These are phyloP conservation scores for Scomberomorus guttatus DNA, from an alignment of 2,797 vertebrate species.

Conservation along the genomic window DNA sequence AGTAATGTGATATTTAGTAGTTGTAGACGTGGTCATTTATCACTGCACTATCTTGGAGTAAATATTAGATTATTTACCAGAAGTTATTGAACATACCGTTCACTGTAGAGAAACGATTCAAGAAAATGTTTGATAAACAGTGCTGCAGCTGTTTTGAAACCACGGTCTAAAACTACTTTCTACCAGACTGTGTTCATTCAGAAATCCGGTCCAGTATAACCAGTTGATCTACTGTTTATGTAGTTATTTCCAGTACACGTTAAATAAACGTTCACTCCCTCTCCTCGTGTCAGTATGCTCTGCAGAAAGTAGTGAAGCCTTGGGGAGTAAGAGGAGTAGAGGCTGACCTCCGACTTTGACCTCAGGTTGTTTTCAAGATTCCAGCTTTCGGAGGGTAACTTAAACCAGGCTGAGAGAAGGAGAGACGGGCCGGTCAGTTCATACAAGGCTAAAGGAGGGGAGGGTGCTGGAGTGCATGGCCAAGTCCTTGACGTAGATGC, in stretches of 20 bases:
- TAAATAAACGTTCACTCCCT: slow-evolving; percentile 19
- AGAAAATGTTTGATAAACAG: background rate
- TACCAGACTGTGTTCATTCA: slow-evolving; percentile 8
- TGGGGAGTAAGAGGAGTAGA: slow-evolving; percentile 55
- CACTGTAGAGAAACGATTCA: background rate
- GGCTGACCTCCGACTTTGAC: slow-evolving; percentile 67
- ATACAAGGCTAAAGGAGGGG: slow-evolving; percentile 3
- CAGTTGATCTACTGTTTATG: background rate
- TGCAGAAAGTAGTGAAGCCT: slow-evolving; percentile 39
- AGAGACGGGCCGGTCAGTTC: slow-evolving; percentile 31
- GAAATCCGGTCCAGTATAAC: background rate
- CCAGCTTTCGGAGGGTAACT: slow-evolving; percentile 58
- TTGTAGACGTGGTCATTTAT: background rate
- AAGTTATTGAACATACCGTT: slow-evolving; percentile 16
- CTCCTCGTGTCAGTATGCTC: background rate
- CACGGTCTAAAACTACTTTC: background rate
- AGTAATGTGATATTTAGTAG: background rate
- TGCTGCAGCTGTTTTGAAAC: background rate
- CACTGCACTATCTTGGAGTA: slow-evolving; percentile 4
- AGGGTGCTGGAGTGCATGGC: background rate
- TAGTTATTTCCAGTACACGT: background rate
- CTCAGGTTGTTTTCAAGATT: slow-evolving; percentile 69
- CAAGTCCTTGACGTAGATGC: slow-evolving; percentile 19
- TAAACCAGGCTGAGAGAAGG: slow-evolving; percentile 46
- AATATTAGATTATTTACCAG: slow-evolving; percentile 10